Conservation (phyloP, 2,888 invertebrate genomes). For the Cryptops parisi region DNA sequence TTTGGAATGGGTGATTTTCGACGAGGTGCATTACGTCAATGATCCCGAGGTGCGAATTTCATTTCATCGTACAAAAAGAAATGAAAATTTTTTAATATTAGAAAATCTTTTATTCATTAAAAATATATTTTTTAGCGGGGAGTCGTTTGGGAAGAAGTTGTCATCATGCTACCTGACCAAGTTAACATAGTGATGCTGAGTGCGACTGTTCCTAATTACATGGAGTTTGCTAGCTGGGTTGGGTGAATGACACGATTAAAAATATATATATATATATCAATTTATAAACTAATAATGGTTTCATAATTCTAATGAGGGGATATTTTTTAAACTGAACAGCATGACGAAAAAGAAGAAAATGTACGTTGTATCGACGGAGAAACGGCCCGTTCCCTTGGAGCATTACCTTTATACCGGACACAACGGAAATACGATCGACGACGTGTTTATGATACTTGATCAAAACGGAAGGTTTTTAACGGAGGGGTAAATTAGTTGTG, state of each 20-base stretch:
- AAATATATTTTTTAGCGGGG: slow-evolving; percentile 77
- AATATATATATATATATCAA: neutral
- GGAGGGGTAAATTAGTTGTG: slow-evolving; percentile 4
- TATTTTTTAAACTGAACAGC: too few species aligned
- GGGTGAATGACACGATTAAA: slow-evolving; percentile 31
- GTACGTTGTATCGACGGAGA: slow-evolving; percentile 82
- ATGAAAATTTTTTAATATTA: too few species aligned
- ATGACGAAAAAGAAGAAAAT: slow-evolving; percentile 53
- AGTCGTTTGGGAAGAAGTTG: slow-evolving; percentile 98
- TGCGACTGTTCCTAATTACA: slow-evolving; percentile 94
- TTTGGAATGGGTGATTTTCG: slow-evolving; percentile 96
- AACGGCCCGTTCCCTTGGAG: slow-evolving; percentile 88
- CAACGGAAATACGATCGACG: slow-evolving; percentile 47
- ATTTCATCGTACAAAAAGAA: too few species aligned
- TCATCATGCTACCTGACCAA: slow-evolving; percentile 86
- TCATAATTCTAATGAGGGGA: too few species aligned
- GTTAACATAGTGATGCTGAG: slow-evolving; percentile 94
- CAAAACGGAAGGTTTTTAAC: slow-evolving; percentile 29
- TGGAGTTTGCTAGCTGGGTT: slow-evolving; percentile 70
- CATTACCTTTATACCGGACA: slow-evolving; percentile 62
- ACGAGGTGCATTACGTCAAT: slow-evolving; percentile 98
- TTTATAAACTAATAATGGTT: neutral
- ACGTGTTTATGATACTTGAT: slow-evolving; percentile 64
- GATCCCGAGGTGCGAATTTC: slow-evolving; percentile 57
- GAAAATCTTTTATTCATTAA: too few species aligned